Conservation (phyloP, 2,113 vertebrate species). For the Dissostichus mawsoni region DNA sequence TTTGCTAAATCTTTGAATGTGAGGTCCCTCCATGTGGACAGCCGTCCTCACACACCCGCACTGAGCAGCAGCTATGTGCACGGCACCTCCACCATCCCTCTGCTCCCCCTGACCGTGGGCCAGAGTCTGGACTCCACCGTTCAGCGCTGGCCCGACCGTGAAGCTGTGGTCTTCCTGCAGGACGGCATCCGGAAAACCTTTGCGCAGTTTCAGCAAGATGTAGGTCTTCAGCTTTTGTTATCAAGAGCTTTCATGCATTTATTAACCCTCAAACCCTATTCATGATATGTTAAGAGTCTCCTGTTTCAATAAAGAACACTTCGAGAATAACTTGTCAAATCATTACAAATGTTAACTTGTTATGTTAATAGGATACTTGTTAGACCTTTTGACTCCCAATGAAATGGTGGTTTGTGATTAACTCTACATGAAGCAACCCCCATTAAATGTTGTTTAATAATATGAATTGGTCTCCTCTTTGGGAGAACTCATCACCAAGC, state of each 20-base stretch:
- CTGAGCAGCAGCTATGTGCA: slow-evolving; percentile 88
- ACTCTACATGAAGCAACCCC: neutral
- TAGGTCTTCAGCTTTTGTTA: slow-evolving; percentile 67
- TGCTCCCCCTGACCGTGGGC: slow-evolving; percentile 85
- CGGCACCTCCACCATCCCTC: slow-evolving; percentile 74
- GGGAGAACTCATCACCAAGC: neutral
- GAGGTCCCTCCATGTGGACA: slow-evolving; percentile 83
- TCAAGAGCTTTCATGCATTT: neutral
- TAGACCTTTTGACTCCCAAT: neutral
- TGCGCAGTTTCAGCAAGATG: slow-evolving; percentile 88
- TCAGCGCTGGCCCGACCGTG: slow-evolving; percentile 81
- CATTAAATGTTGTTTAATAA: neutral
- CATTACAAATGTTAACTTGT: neutral
- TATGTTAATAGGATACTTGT: neutral
- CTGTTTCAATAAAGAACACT: neutral
- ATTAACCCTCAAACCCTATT: neutral
- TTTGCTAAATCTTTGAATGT: neutral
- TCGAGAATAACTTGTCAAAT: too few relatives aligned
- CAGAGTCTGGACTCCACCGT: slow-evolving; percentile 81
- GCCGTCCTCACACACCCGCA: slow-evolving; percentile 54
- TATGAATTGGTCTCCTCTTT: neutral
- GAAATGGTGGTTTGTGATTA: neutral
- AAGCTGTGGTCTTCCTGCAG: slow-evolving; percentile 86
- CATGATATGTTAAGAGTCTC: neutral
- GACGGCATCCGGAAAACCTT: slow-evolving; percentile 88